Evolutionary conservation across 2,113 vertebrate genomes (phyloP), one percentile per base, ranked within the genome.

Genomic region (Pleuronectes platessa): DNA sequence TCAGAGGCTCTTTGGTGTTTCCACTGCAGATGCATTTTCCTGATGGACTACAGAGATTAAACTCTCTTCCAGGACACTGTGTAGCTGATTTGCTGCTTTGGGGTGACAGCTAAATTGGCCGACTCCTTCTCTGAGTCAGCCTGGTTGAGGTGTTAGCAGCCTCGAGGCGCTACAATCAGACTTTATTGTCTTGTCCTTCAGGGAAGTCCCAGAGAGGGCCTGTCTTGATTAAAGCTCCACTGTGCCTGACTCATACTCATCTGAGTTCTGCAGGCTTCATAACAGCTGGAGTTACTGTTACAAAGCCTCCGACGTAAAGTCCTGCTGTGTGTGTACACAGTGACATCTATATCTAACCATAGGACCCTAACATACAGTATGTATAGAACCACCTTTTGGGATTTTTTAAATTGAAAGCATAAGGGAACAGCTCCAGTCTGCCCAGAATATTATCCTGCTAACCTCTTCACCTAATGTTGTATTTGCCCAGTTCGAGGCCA

Each of bases 231-330:
- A 90, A 89, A 82, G 79, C 84, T 83, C 65, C 61, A 42, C 79
- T 74, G 68, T 78, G 86, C 74, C 79, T 82, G 74, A 88, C 79
- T 86, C 78, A 85, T 54, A 74, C 82, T 83, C 15, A 79, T 81
- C 76, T 61, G 63, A 89, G 74, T 77, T 75, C 71, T 71, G 80
- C 67, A 70, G 81, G 71, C 81, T 81, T 78, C 82, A 79, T 71
- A 88, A 84, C 85, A 90, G 83, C 87, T 89, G 86, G 82, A 84
- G 88, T 86, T 88, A 81, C 86, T 89, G 66, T 80, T 78, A 71
- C 78, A 86, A 84, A 78, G 55, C 68, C 62, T 71, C 71, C 20
- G 0, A 73, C 74, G 66, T 83, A 66, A 65, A 79, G 53, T 78
- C 69, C 71, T 69, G 73, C 68, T 63, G 18, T 61, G 58, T 12